These are phyloP conservation scores for Electrona antarctica DNA, from an alignment of 2,113 vertebrate species.

Conservation along the genomic window DNA sequence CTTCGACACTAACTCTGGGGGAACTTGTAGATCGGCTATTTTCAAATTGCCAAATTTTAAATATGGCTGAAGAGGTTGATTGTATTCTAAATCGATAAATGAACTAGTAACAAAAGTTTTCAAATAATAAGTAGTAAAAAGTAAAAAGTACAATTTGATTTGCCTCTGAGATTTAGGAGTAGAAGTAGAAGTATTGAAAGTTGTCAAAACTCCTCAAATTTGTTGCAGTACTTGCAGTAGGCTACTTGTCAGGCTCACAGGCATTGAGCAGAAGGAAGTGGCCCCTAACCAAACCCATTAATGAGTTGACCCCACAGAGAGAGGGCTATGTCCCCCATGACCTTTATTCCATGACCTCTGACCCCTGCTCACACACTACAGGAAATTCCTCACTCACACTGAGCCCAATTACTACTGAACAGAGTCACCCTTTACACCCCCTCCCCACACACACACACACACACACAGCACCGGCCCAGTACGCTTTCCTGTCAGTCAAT, in stretches of 20 bases:
- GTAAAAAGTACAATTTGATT: too few species aligned
- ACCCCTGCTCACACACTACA: slow-evolving; percentile 55
- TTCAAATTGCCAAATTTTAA: too few species aligned
- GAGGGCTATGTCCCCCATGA: slow-evolving; percentile 57
- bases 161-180: too few species aligned
- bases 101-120: too few species aligned
- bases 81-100: too few species aligned
- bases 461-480: slow-evolving; percentile 20
- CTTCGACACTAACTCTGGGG: too few species aligned
- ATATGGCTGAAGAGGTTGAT: too few species aligned
- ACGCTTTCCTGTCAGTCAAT: slow-evolving; percentile 30
- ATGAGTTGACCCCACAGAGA: slow-evolving; percentile 51
- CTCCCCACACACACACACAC: slow-evolving; percentile 5
- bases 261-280: slow-evolving; percentile 53
- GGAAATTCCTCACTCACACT: slow-evolving; percentile 65
- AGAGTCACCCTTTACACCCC: slow-evolving; percentile 10
- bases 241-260: slow-evolving; percentile 17
- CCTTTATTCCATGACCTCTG: slow-evolving; percentile 55
- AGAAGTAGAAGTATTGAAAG: too few species aligned
- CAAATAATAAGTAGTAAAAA: too few species aligned
- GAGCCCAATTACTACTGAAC: slow-evolving; percentile 40
- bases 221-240: too few species aligned
- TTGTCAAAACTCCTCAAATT: too few species aligned
- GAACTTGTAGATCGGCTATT: too few species aligned
- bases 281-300: slow-evolving; percentile 42